phyloP scores from a whole-genome alignment of 2,797 vertebrate species.

The Ceryle rudis region DNA sequence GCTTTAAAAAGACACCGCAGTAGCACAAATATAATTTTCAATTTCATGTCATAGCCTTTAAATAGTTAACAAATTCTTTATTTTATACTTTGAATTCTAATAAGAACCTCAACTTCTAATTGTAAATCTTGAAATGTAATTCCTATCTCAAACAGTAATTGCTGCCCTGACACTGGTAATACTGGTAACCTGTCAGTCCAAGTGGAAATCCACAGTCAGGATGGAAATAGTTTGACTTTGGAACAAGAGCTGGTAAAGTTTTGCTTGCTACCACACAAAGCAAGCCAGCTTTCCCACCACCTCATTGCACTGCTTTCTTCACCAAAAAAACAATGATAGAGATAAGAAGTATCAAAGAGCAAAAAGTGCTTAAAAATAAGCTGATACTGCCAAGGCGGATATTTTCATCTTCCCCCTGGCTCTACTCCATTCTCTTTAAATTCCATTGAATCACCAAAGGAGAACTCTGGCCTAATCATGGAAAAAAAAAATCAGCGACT shows the following conservation, averaged over 20 bases:
- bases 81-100: background rate
- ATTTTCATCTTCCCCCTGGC: background rate
- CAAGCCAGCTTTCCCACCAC: conserved; percentile 1
- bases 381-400: background rate
- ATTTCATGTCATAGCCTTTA: background rate
- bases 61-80: background rate
- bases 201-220: background rate
- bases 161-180: background rate
- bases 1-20: background rate
- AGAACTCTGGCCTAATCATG: background rate
- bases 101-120: background rate
- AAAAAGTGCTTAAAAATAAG: conserved; percentile 12
- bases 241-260: background rate
- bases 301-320: background rate
- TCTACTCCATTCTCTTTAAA: conserved; percentile 14
- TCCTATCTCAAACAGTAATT: background rate
- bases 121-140: background rate
- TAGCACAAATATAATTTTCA: background rate
- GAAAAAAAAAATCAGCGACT: background rate
- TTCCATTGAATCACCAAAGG: conserved; percentile 1
- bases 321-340: background rate
- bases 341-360: background rate
- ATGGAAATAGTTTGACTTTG: background rate
- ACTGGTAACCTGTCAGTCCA: background rate
- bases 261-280: background rate